phyloP scores from a whole-genome alignment of 2,113 vertebrate species.

The Reinhardtius hippoglossoides region DNA sequence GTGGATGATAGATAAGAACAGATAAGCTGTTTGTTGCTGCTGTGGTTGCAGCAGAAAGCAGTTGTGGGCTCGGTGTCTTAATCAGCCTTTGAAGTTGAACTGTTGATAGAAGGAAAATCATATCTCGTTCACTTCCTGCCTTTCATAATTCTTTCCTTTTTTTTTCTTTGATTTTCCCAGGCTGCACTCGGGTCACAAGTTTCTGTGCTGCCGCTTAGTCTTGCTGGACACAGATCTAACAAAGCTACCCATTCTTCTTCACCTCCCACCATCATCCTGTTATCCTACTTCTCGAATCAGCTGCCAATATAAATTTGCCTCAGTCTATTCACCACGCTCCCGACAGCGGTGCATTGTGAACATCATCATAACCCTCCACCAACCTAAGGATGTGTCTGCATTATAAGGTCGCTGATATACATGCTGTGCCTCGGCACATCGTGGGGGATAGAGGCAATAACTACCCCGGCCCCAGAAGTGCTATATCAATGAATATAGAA shows the following conservation, averaged over 20 bases:
- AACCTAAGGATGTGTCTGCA: slow-evolving; percentile 22
- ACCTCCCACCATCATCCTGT: slow-evolving; percentile 22
- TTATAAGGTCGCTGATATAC: slow-evolving; percentile 59
- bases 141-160: slow-evolving; percentile 8
- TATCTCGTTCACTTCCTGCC: slow-evolving; percentile 44
- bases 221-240: slow-evolving; percentile 12
- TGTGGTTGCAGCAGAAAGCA: neutral
- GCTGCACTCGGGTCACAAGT: slow-evolving; percentile 20
- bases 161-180: slow-evolving; percentile 42
- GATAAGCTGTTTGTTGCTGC: neutral
- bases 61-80: slow-evolving; percentile 5
- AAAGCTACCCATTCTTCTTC: slow-evolving; percentile 32
- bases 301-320: slow-evolving; percentile 31
- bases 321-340: slow-evolving; percentile 39
- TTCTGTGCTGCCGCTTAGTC: neutral
- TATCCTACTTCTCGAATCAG: slow-evolving; percentile 35
- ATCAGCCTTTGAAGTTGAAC: slow-evolving; percentile 16
- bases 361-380: slow-evolving; percentile 17
- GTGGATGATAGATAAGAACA: neutral
- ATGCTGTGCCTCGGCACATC: slow-evolving; percentile 46
- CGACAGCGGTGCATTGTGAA: slow-evolving; percentile 1
- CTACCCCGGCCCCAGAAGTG: slow-evolving; percentile 52
- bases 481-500: slow-evolving; percentile 73
- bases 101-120: slow-evolving; percentile 18
- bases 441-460: slow-evolving; percentile 41